Base-by-base conservation (phyloP, 2,113 vertebrate genomes). In the Falcunculus frontatus region DNA sequence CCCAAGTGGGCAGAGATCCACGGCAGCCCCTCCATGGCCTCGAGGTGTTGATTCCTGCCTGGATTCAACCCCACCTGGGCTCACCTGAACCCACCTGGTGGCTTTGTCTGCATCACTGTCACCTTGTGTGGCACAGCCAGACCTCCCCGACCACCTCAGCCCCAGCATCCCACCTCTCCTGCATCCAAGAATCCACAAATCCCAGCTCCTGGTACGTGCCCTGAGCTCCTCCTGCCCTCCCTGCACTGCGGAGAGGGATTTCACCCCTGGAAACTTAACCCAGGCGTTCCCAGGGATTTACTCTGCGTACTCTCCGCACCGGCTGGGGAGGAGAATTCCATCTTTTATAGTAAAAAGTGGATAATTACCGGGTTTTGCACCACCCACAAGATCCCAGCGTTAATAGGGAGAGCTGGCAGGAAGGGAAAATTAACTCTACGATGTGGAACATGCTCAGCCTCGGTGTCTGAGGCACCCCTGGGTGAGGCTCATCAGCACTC, bases 291-390 rank as follows among this genome's bases (percentile, higher is more conserved):
- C 87, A 37, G 49, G 82, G 87, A 50, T 52, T 16, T 47, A 3
- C 35, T 23, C 82, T 16, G 49, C 0, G 4, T 17, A 1, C 18
- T 39, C 49, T 3, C 30, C 0, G 4, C 56, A 4, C 13, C 0
- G 4, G 5, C 5, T 19, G 50, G 75, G 55, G 35, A 64, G 80
- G 67, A 89, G 16, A 65, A 44, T 67, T 67, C 77, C 68, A 3
- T 37, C 85, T 67, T 20, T 6, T 1, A 0, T 6, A 52, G n/a
- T 39, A 77, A 44, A 30, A 79, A 68, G 20, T 1, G 63, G 81
- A 27, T 63, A 53, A 65, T 76, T 35, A 1, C 9, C 1, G 1
- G 67, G 12, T 72, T 72, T 27, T 2, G 23, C 73, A 7, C 52
- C 93, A 6, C 84, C 89, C 85, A 33, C 68, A 4, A 35, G 53